Conservation (phyloP, 2,888 invertebrate genomes). For the Protodeltote pygarga region DNA sequence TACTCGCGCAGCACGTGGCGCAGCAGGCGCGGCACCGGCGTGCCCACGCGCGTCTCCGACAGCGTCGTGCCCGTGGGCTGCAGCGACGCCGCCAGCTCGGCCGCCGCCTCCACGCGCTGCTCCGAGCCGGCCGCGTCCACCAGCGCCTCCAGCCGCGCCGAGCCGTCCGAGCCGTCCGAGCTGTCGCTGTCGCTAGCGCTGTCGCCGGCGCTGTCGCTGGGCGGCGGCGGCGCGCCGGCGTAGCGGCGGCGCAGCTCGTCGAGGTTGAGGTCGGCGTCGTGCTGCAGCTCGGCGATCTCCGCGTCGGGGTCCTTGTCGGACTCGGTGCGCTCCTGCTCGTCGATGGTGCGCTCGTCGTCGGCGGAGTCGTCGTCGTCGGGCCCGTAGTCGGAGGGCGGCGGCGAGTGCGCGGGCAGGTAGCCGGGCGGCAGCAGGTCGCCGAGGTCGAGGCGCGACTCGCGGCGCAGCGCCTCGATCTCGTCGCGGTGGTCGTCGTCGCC, state of each 20-base stretch:
- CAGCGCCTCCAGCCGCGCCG: constrained; percentile 21
- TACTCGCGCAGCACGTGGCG: constrained; percentile 97
- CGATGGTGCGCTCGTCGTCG: constrained; percentile 86
- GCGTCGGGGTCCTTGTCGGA: constrained; percentile 84
- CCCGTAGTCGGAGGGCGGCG: constrained; percentile 91
- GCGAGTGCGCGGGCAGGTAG: constrained; percentile 90
- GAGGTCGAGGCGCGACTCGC: constrained; percentile 95
- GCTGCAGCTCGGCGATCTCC: constrained; percentile 93
- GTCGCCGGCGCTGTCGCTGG: constrained; percentile 77
- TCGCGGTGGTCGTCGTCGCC: constrained; percentile 86
- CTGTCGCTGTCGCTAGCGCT: constrained; percentile 56
- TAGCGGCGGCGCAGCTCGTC: constrained; percentile 94
- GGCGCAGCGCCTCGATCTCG: constrained; percentile 94
- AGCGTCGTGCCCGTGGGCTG: constrained; percentile 99
- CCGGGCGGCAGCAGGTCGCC: constrained; percentile 95
- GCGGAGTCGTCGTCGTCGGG: constrained; percentile 89
- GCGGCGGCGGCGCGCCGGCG: constrained; percentile 91
- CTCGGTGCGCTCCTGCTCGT: constrained; percentile 88
- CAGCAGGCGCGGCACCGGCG: constrained; percentile 96
- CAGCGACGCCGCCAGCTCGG: constrained; percentile 97
- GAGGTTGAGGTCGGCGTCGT: constrained; percentile 93
- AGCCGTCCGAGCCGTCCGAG: constrained; percentile 45
- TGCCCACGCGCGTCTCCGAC: constrained; percentile 97
- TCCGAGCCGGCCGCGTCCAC: constrained; percentile 75
- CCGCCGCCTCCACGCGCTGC: constrained; percentile 95